A percentile compares a stretch with the other conserved stretches of the same genome.
Conservation (phyloP, 2,888 invertebrate genomes). For the Notodonta ziczac region DNA sequence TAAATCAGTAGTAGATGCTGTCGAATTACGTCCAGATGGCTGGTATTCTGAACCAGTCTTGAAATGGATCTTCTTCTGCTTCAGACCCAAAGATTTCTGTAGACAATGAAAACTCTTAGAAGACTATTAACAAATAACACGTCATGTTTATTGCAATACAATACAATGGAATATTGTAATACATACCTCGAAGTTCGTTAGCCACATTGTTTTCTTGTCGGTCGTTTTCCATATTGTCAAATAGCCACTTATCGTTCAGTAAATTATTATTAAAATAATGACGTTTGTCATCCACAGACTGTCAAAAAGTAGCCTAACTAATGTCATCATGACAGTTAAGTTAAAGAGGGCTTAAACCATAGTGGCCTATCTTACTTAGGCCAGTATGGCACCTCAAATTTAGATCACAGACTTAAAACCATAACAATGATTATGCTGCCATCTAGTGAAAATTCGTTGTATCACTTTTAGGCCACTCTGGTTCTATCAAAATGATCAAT, state of each 20-base stretch:
- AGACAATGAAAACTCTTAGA: slow-evolving; percentile 9
- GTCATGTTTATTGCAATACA: too few relatives aligned
- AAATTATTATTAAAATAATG: slow-evolving; percentile 4
- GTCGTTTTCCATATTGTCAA: neutral
- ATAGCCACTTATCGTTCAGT: slow-evolving; percentile 3
- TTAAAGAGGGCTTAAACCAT: slow-evolving; percentile 9
- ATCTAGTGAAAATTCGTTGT: slow-evolving; percentile 8
- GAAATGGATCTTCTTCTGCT: slow-evolving; percentile 16
- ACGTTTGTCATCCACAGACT: slow-evolving; percentile 9
- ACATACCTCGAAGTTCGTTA: too few relatives aligned
- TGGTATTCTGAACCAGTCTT: slow-evolving; percentile 18
- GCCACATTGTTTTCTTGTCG: too few relatives aligned
- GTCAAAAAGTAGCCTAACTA: slow-evolving; percentile 11
- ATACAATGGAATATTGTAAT: too few relatives aligned
- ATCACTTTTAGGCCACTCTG: slow-evolving; percentile 6
- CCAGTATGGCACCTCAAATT: slow-evolving; percentile 9
- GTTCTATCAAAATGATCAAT: slow-evolving; percentile 12
- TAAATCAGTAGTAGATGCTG: slow-evolving; percentile 3
- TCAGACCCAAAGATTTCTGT: slow-evolving; percentile 15
- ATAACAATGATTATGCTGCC: slow-evolving; percentile 10
- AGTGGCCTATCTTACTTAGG: slow-evolving; percentile 10
- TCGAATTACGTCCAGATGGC: slow-evolving; percentile 13
- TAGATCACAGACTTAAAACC: slow-evolving; percentile 10
- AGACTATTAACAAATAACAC: slow-evolving; percentile 3
- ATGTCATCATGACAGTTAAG: slow-evolving; percentile 10